Percentiles rank a stretch among this genome's conserved stretches.
These are phyloP conservation scores for Leucophora obtusa DNA, from an alignment of 2,888 invertebrate genomes.

Conservation along the genomic window DNA sequence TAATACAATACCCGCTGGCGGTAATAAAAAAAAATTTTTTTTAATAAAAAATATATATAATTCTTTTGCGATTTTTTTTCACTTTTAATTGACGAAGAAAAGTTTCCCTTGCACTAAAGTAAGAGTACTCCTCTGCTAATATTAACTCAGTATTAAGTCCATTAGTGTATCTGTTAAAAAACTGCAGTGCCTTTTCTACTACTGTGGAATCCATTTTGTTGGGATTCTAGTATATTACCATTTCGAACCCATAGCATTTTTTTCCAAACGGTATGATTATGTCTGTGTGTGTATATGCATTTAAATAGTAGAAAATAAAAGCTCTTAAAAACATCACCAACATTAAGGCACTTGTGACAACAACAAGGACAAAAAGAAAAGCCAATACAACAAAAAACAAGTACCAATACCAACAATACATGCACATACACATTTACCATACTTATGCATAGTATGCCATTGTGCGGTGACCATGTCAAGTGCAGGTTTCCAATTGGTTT, in stretches of 20 bases:
- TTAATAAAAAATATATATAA: no score
- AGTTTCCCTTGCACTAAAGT: no score
- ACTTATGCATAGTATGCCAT: constrained; percentile 12
- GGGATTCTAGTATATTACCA: no score
- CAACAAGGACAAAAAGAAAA: constrained; percentile 17
- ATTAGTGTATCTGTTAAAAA: no score
- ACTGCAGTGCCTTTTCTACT: no score
- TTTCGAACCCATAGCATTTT: not conserved
- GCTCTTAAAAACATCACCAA: constrained; percentile 28
- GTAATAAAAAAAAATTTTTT: no score
- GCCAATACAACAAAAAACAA: not conserved
- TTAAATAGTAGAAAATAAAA: constrained; percentile 14
- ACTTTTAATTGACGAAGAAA: no score
- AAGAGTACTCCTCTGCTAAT: no score
- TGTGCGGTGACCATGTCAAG: constrained; percentile 57
- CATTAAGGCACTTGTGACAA: constrained; percentile 17
- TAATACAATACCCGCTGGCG: no score
- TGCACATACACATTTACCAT: not conserved
- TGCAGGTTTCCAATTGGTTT: constrained; percentile 55
- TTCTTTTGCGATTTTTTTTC: no score
- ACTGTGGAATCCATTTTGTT: no score
- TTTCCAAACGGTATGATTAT: not conserved
- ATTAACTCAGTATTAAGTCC: no score
- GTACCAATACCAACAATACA: not conserved
- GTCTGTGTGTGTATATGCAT: not conserved